Conservation (phyloP, 23 tunicate genomes). For the Trididemnum miniatum region DNA sequence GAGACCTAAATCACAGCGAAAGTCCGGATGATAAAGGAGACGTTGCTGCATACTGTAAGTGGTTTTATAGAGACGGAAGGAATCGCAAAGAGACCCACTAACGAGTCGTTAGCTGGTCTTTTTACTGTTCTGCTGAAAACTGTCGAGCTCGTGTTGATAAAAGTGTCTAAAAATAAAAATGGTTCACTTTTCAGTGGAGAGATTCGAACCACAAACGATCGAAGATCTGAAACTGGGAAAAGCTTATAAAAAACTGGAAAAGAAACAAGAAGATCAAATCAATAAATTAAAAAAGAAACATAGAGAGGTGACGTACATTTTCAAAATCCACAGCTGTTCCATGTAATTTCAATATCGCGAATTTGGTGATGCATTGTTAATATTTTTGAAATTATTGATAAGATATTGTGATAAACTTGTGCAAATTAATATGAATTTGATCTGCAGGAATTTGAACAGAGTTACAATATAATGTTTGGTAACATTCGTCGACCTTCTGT, state of each 20-base stretch:
- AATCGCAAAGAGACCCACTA: too few species aligned
- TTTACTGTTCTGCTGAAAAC: too few species aligned
- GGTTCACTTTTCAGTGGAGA: conserved; percentile 53
- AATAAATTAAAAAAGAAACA: conserved; percentile 57
- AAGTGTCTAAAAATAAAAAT: too few species aligned
- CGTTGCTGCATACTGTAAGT: background rate
- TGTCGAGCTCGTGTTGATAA: too few species aligned
- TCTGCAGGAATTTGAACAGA: conserved; percentile 4
- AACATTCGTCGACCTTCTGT: conserved; percentile 30
- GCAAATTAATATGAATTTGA: background rate
- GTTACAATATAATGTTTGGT: conserved; percentile 20
- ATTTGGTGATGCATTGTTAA: too few species aligned
- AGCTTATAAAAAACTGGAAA: conserved; percentile 45
- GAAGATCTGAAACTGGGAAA: conserved; percentile 50
- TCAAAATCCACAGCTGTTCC: too few species aligned
- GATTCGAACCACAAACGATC: conserved; percentile 61
- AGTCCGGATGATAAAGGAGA: background rate
- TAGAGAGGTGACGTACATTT: conserved; percentile 67
- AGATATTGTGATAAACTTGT: too few species aligned
- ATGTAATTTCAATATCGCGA: too few species aligned
- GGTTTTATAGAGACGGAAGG: too few species aligned
- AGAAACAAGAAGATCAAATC: conserved; percentile 39
- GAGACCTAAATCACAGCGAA: background rate
- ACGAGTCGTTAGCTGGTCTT: too few species aligned
- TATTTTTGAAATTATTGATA: too few species aligned